Evolutionary conservation across 2,888 invertebrate species (phyloP).

Genomic region (Drosophila stalkeri): DNA sequence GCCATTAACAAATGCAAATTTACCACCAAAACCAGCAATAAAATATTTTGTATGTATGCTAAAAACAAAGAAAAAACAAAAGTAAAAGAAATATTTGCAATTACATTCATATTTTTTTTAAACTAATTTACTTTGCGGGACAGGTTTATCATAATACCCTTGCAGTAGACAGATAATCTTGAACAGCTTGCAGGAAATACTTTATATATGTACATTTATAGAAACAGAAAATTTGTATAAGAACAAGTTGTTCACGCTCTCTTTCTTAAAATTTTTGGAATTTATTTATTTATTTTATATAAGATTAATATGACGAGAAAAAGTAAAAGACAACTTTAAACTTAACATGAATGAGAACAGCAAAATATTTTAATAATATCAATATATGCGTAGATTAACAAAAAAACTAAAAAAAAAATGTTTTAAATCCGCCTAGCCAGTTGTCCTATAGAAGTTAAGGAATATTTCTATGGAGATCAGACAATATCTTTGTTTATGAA

Average conservation of each 20-base stretch:
- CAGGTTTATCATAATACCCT: background rate
- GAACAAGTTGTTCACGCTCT: too few relatives aligned
- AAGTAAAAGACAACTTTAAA: too few relatives aligned
- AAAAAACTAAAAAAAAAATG: too few relatives aligned
- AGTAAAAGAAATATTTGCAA: slow-evolving; percentile 77
- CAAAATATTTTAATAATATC: too few relatives aligned
- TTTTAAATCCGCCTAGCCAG: too few relatives aligned
- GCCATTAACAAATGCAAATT: slow-evolving; percentile 80
- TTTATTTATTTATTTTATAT: too few relatives aligned
- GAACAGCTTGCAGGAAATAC: background rate
- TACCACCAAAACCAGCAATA: slow-evolving; percentile 84
- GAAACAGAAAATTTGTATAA: too few relatives aligned
- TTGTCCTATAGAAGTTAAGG: background rate
- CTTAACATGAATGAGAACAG: too few relatives aligned
- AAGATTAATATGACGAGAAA: too few relatives aligned
- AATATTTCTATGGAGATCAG: background rate
- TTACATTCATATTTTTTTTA: slow-evolving; percentile 65
- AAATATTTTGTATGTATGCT: slow-evolving; percentile 82
- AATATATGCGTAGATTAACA: too few relatives aligned
- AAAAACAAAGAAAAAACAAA: slow-evolving; percentile 84
- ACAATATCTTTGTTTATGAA: background rate
- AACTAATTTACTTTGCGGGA: slow-evolving; percentile 1
- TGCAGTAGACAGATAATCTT: background rate
- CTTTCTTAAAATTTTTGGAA: too few relatives aligned
- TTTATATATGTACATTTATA: background rate